Evolutionary conservation across 2,888 invertebrate genomes (phyloP).

Genomic region (Pyrrhosoma nymphula): DNA sequence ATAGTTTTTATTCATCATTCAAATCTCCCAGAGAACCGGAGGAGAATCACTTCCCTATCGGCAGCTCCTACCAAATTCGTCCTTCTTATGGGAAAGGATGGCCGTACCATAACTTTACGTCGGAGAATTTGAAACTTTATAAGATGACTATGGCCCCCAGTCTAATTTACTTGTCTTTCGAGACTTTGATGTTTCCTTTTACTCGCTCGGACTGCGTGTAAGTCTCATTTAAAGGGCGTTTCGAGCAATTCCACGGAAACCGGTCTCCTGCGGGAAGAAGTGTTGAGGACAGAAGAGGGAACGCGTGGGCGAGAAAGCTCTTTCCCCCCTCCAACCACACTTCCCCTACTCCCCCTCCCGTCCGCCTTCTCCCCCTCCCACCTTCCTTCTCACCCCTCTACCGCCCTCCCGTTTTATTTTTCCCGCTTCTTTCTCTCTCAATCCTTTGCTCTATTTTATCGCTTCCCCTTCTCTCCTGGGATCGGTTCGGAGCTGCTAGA

Average conservation of each 20-base stretch:
- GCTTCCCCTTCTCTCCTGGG: not conserved
- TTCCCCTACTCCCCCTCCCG: not conserved
- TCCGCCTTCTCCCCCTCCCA: not conserved
- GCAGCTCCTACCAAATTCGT: not conserved
- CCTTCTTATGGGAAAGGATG: not conserved
- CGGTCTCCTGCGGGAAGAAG: constrained; percentile 47
- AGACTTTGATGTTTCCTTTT: constrained; percentile 60
- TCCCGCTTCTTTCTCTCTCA: not conserved
- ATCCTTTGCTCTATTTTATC: not conserved
- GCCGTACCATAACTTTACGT: not conserved
- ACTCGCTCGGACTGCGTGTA: constrained; percentile 53
- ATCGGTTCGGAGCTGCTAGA: too few species aligned
- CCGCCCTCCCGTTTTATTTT: too few species aligned
- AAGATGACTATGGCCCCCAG: constrained; percentile 31
- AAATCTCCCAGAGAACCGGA: too few species aligned
- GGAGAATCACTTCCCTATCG: not conserved
- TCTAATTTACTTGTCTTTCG: constrained; percentile 59
- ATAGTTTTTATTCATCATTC: too few species aligned
- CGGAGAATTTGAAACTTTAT: not conserved
- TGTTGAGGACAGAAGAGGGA: constrained; percentile 19
- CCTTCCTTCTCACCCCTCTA: not conserved
- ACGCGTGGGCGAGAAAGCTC: constrained; percentile 41
- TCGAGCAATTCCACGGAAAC: constrained; percentile 60
- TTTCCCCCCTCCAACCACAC: not conserved
- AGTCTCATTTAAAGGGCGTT: constrained; percentile 66